phyloP scores from a whole-genome alignment of 2,888 invertebrate genomes.

The Pardosa pseudoannulata region DNA sequence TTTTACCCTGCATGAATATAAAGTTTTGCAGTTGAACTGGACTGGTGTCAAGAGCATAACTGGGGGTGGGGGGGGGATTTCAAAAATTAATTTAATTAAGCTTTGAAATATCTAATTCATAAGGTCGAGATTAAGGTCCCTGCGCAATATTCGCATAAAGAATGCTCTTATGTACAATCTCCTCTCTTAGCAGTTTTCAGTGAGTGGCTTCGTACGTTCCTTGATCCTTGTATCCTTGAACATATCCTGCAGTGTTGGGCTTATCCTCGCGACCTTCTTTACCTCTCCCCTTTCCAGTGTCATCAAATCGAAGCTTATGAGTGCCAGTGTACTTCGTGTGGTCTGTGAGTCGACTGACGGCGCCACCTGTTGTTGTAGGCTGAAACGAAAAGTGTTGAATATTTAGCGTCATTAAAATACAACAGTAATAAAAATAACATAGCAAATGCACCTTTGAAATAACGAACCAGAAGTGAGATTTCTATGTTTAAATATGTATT shows the following conservation, averaged over 20 bases:
- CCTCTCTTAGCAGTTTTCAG: constrained; percentile 18
- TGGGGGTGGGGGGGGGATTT: too few species aligned
- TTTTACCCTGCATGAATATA: too few species aligned
- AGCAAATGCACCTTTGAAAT: too few species aligned
- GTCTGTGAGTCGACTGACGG: constrained; percentile 88
- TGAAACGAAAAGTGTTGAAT: constrained; percentile 63
- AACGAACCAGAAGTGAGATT: too few species aligned
- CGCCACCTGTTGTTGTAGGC: constrained; percentile 78
- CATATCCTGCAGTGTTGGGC: constrained; percentile 87
- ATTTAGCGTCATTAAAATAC: too few species aligned
- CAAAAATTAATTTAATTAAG: too few species aligned
- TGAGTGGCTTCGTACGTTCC: constrained; percentile 79
- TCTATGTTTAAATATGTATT: too few species aligned
- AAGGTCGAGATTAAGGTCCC: constrained; percentile 59
- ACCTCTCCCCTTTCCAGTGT: constrained; percentile 87
- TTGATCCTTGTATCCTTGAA: constrained; percentile 90
- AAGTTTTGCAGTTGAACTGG: too few species aligned
- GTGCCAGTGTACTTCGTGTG: constrained; percentile 92
- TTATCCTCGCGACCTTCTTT: constrained; percentile 88
- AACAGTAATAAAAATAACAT: too few species aligned
- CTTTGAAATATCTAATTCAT: too few species aligned
- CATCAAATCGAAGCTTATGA: constrained; percentile 90
- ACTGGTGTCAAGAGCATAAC: too few species aligned
- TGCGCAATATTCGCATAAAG: background rate
- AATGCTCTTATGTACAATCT: constrained; percentile 30